These are phyloP conservation scores for Spilosoma lubricipeda DNA, from an alignment of 2,888 invertebrate species.

Conservation along the genomic window DNA sequence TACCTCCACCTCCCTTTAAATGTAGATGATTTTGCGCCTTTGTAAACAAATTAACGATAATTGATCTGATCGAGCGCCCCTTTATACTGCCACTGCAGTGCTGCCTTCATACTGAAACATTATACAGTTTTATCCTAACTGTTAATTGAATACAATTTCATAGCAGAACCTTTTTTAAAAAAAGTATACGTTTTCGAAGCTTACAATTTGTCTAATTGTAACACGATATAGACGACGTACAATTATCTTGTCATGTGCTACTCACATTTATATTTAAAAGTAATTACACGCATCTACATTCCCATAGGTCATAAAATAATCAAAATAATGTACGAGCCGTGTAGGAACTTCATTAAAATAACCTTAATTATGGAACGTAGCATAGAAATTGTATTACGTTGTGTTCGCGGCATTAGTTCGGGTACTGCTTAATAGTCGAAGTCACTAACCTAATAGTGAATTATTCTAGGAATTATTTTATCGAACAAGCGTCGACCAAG, in stretches of 20 bases:
- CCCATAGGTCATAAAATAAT: constrained; percentile 50
- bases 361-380: constrained; percentile 46
- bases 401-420: constrained; percentile 32
- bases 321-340: constrained; percentile 36
- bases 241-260: constrained; percentile 28
- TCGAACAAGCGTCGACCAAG: constrained; percentile 33
- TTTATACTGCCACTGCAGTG: neutral
- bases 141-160: constrained; percentile 28
- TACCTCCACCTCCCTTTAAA: neutral
- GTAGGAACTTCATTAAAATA: constrained; percentile 46
- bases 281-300: constrained; percentile 40
- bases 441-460: constrained; percentile 52
- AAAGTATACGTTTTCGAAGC: constrained; percentile 17
- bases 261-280: constrained; percentile 36
- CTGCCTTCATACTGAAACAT: neutral
- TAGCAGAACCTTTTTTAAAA: constrained; percentile 3
- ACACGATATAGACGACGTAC: constrained; percentile 18
- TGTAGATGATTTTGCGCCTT: constrained; percentile 16
- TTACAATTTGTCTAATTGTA: constrained; percentile 26
- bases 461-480: constrained; percentile 55
- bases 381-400: constrained; percentile 34
- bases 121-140: constrained; percentile 22
- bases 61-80: constrained; percentile 3
- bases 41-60: constrained; percentile 14
- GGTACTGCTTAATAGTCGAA: constrained; percentile 40